A percentile compares a stretch with the other conserved stretches of the same genome.
Evolutionary conservation across 2,797 vertebrate genomes (phyloP).

Genomic region (Platalea minor): DNA sequence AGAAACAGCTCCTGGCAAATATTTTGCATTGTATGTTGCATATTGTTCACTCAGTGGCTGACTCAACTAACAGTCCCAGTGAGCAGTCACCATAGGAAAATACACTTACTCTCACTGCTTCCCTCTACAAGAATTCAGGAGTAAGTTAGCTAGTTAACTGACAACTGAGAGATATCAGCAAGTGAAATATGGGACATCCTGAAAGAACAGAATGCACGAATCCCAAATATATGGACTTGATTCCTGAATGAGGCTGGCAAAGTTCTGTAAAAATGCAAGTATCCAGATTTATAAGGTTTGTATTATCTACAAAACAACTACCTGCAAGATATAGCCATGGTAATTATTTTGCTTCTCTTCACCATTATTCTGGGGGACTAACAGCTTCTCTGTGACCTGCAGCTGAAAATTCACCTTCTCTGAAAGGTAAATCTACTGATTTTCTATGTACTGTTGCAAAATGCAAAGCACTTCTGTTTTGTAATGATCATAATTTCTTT

Average conservation of each 20-base stretch:
- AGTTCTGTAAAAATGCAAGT: neutral
- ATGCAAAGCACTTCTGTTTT: neutral
- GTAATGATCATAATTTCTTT: neutral
- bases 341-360: neutral
- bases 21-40: neutral
- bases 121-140: neutral
- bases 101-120: neutral
- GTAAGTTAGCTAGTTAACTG: neutral
- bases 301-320: neutral
- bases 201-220: neutral
- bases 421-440: neutral
- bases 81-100: neutral
- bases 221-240: neutral
- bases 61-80: neutral
- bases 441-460: neutral
- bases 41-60: neutral
- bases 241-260: neutral
- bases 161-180: neutral
- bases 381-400: neutral
- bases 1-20: neutral
- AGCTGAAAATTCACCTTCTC: neutral
- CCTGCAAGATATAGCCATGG: neutral
- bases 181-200: neutral
- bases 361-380: neutral
- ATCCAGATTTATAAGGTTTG: neutral